phyloP scores from a whole-genome alignment of 2,797 vertebrate genomes.

The Amniataba percoides region DNA sequence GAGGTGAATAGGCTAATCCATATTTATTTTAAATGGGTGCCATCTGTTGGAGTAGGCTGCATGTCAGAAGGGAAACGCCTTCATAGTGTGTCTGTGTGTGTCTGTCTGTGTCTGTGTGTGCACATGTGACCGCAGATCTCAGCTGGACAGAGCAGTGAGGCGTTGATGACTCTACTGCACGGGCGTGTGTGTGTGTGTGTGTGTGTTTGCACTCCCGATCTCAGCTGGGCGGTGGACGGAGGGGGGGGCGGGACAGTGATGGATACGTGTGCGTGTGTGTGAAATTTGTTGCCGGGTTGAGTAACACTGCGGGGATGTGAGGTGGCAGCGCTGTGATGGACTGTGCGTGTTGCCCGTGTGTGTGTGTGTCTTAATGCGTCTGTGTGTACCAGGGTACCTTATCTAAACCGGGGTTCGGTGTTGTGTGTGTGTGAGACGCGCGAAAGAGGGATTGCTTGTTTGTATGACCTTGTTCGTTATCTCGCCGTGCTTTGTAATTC shows the following conservation, averaged over 20 bases:
- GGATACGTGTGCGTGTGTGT: slow-evolving; percentile 59
- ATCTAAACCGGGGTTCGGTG: slow-evolving; percentile 59
- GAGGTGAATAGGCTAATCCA: slow-evolving; percentile 77
- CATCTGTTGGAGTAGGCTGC: slow-evolving; percentile 74
- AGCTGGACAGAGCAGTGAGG: slow-evolving; percentile 62
- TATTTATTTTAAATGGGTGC: slow-evolving; percentile 79
- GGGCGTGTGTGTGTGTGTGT: slow-evolving; percentile 62
- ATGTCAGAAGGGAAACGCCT: slow-evolving; percentile 56
- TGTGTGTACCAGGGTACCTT: slow-evolving; percentile 41
- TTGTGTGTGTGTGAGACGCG: slow-evolving; percentile 49
- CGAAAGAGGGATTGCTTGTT: slow-evolving; percentile 63
- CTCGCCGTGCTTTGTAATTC: slow-evolving; percentile 62
- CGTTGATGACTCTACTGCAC: slow-evolving; percentile 59
- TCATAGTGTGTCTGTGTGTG: slow-evolving; percentile 25
- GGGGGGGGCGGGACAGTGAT: slow-evolving; percentile 70
- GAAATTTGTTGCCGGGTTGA: slow-evolving; percentile 71
- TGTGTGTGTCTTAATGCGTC: slow-evolving; percentile 17
- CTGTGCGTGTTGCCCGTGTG: slow-evolving; percentile 21
- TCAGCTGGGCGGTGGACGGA: slow-evolving; percentile 57
- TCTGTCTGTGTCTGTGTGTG: slow-evolving; percentile 23
- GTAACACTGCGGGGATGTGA: slow-evolving; percentile 63
- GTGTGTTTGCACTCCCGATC: slow-evolving; percentile 66
- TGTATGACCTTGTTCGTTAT: slow-evolving; percentile 71
- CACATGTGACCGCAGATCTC: slow-evolving; percentile 48
- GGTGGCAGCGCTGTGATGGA: slow-evolving; percentile 60